Conservation (phyloP, 2,113 vertebrate species). For the Perognathus longimembris region DNA sequence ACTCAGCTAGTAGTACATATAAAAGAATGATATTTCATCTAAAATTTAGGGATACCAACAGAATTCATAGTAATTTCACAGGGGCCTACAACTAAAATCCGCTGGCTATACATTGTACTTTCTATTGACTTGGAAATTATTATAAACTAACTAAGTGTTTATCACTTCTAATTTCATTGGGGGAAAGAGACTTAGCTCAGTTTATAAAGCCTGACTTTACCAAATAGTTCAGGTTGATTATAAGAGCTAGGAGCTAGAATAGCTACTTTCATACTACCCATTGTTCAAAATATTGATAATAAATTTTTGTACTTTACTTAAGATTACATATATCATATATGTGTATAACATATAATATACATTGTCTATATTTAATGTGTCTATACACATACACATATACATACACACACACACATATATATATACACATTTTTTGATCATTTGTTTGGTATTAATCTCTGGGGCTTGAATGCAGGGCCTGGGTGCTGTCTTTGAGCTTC, state of each 20-base stretch:
- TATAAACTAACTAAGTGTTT: neutral
- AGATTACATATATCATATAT: too few species aligned
- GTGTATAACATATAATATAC: too few species aligned
- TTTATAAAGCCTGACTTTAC: slow-evolving; percentile 49
- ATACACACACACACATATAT: too few species aligned
- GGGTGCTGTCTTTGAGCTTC: too few species aligned
- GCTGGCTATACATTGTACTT: neutral
- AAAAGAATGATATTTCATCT: neutral
- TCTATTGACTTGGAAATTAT: slow-evolving; percentile 19
- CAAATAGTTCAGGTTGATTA: slow-evolving; percentile 26
- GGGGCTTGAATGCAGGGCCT: too few species aligned
- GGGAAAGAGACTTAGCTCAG: neutral
- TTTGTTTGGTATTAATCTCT: too few species aligned
- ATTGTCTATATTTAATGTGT: too few species aligned
- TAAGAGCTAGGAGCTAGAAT: neutral
- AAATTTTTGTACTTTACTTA: slow-evolving; percentile 2
- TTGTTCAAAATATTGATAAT: neutral
- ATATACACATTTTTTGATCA: too few species aligned
- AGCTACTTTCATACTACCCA: neutral
- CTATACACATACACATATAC: too few species aligned
- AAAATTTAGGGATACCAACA: neutral
- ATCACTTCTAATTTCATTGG: slow-evolving; percentile 1
- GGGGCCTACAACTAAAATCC: neutral
- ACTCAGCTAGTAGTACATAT: neutral
- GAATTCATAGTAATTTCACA: slow-evolving; percentile 8